phyloP scores from a whole-genome alignment of 2,888 invertebrate species.

The Opisthograptis luteolata region DNA sequence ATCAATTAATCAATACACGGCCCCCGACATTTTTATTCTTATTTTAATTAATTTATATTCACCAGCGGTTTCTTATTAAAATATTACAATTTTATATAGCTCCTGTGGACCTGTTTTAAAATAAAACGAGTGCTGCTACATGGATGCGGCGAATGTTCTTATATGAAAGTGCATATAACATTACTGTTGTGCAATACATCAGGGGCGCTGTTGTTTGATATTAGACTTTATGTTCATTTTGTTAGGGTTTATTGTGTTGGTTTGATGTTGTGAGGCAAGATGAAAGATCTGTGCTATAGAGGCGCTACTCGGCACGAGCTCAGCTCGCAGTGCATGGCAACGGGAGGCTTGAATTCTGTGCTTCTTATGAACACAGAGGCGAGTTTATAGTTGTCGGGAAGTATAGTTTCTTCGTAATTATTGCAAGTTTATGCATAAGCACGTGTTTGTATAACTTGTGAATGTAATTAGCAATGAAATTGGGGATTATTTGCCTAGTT shows the following conservation, averaged over 20 bases:
- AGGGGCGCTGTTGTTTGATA: conserved; percentile 28
- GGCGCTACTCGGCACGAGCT: conserved; percentile 49
- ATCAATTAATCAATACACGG: conserved; percentile 59
- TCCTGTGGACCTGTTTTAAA: conserved; percentile 66
- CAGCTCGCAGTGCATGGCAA: conserved; percentile 35
- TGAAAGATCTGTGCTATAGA: conserved; percentile 64
- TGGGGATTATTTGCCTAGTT: not conserved
- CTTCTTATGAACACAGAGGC: conserved; percentile 3
- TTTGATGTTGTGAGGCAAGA: conserved; percentile 40
- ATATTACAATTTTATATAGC: conserved; percentile 74
- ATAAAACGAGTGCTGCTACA: conserved; percentile 58
- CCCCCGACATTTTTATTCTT: conserved; percentile 54
- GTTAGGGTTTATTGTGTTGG: conserved; percentile 32
- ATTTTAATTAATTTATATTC: conserved; percentile 72
- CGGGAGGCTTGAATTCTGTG: conserved; percentile 7
- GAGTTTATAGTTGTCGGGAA: conserved; percentile 7
- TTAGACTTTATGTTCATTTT: conserved; percentile 26
- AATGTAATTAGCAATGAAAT: not conserved
- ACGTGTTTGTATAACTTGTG: not conserved
- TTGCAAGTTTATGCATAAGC: not conserved
- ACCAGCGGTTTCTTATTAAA: conserved; percentile 68
- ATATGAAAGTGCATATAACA: conserved; percentile 59
- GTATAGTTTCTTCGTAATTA: conserved; percentile 15
- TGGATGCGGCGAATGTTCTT: conserved; percentile 45
- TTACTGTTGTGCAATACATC: conserved; percentile 39